These are phyloP conservation scores for Anastatus disparis DNA, from an alignment of 1,140 invertebrate genomes.

Conservation along the genomic window DNA sequence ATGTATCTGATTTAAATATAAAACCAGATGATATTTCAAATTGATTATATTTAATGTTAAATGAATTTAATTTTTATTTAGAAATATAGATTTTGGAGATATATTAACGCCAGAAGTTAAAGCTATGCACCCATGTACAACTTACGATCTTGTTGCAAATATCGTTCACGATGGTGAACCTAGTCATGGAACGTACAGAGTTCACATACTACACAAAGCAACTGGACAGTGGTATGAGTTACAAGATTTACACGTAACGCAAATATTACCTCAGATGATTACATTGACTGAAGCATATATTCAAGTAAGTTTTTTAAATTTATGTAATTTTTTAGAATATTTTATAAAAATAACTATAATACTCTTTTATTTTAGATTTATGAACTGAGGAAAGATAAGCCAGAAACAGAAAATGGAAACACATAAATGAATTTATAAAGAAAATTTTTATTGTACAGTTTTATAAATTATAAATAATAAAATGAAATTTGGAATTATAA, in stretches of 20 bases:
- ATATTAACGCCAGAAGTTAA: slow-evolving; percentile 88
- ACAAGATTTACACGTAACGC: slow-evolving; percentile 98
- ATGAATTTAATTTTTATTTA: slow-evolving; percentile 61
- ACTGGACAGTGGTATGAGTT: slow-evolving; percentile 91
- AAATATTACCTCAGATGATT: slow-evolving; percentile 99
- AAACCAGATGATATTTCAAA: slow-evolving; percentile 8
- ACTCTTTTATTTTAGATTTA: slow-evolving; percentile 11
- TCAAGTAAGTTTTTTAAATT: slow-evolving; percentile 69
- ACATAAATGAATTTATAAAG: slow-evolving; percentile 9
- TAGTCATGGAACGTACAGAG: slow-evolving; percentile 92
- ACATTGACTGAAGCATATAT: slow-evolving; percentile 99
- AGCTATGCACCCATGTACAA: slow-evolving; percentile 81
- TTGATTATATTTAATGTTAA: slow-evolving; percentile 23
- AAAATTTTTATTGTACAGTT: slow-evolving; percentile 31
- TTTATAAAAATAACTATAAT: slow-evolving; percentile 4
- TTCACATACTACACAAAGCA: slow-evolving; percentile 95
- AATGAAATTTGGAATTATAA: not conserved
- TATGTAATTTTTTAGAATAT: slow-evolving; percentile 1
- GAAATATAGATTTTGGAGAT: slow-evolving; percentile 97
- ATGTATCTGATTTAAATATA: slow-evolving; percentile 66
- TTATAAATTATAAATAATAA: slow-evolving; percentile 31
- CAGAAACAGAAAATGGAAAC: slow-evolving; percentile 46
- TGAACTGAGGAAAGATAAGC: slow-evolving; percentile 55
- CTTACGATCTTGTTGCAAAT: slow-evolving; percentile 97
- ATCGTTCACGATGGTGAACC: slow-evolving; percentile 99